Evolutionary conservation across 2,797 vertebrate genomes (phyloP).

Genomic region (Odontamblyopus lacepedii): DNA sequence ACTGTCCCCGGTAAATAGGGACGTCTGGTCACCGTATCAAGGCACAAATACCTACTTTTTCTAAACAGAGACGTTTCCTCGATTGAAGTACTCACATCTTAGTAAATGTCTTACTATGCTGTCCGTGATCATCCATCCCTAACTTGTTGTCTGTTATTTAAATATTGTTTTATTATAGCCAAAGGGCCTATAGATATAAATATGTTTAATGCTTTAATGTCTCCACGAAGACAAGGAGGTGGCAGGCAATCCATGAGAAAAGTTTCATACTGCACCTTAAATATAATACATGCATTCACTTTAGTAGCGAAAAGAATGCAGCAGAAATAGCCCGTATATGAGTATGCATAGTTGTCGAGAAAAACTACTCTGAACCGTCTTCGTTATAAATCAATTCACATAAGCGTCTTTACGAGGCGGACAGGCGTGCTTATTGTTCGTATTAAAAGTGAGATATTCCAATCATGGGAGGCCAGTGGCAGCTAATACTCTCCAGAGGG

Average conservation of each 20-base stretch:
- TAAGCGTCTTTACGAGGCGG: constrained; percentile 65
- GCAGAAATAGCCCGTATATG: constrained; percentile 23
- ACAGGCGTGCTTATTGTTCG: constrained; percentile 68
- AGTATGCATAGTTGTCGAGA: constrained; percentile 32
- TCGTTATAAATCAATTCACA: constrained; percentile 71
- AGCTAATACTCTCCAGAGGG: constrained; percentile 58
- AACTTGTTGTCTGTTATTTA: too few species aligned
- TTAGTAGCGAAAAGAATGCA: constrained; percentile 23
- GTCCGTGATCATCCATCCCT: too few species aligned
- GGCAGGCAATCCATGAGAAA: neutral
- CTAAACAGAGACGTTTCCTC: too few species aligned
- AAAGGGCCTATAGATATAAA: too few species aligned
- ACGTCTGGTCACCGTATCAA: too few species aligned
- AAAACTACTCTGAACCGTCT: constrained; percentile 40
- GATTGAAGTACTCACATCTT: too few species aligned
- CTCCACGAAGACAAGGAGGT: too few species aligned
- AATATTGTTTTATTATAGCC: too few species aligned
- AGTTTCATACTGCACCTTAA: neutral
- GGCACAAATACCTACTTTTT: too few species aligned
- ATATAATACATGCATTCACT: constrained; percentile 26
- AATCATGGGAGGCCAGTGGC: constrained; percentile 58
- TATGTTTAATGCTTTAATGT: too few species aligned
- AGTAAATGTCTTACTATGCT: too few species aligned
- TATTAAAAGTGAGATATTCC: constrained; percentile 69
- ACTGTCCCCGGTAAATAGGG: too few species aligned